These are phyloP conservation scores for Palythoa grandiflora DNA, from an alignment of 92 coral and sea anemone species.

Conservation along the genomic window DNA sequence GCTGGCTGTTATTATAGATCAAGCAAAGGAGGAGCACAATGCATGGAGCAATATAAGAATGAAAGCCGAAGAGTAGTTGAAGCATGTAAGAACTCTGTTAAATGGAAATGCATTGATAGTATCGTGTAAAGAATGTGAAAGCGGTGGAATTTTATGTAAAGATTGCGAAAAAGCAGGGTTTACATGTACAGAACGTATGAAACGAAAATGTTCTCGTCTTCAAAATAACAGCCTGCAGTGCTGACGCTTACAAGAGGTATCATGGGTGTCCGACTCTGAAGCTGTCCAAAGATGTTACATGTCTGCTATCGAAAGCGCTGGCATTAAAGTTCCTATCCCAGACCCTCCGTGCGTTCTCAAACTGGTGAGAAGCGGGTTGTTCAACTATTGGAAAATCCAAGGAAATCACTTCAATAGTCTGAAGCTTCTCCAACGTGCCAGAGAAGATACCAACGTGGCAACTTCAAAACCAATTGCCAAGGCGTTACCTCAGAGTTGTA, in stretches of 20 bases:
- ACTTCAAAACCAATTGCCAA: constrained; percentile 64
- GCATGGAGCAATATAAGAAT: no score
- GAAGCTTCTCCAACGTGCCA: constrained; percentile 46
- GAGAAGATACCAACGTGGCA: constrained; percentile 47
- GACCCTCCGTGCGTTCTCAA: not conserved
- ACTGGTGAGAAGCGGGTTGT: not conserved
- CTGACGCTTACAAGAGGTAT: no score
- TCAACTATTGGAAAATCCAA: not conserved
- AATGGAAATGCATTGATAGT: no score
- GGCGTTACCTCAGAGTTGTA: constrained; percentile 53
- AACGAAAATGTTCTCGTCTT: no score
- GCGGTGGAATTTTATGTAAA: not conserved
- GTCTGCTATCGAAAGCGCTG: not conserved
- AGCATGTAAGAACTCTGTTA: no score
- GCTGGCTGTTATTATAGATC: no score
- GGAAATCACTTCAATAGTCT: not conserved
- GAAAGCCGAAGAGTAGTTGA: no score
- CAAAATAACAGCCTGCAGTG: no score
- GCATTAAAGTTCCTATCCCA: not conserved
- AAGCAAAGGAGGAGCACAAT: no score
- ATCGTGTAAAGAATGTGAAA: no score
- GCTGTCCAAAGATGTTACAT: not conserved
- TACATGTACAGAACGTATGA: no score
- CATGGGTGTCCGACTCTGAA: not conserved
- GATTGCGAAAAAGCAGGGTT: not conserved